Percentiles rank a stretch among this genome's conserved stretches.
phyloP scores from a whole-genome alignment of 2,113 vertebrate genomes.

The Carettochelys insculpta region DNA sequence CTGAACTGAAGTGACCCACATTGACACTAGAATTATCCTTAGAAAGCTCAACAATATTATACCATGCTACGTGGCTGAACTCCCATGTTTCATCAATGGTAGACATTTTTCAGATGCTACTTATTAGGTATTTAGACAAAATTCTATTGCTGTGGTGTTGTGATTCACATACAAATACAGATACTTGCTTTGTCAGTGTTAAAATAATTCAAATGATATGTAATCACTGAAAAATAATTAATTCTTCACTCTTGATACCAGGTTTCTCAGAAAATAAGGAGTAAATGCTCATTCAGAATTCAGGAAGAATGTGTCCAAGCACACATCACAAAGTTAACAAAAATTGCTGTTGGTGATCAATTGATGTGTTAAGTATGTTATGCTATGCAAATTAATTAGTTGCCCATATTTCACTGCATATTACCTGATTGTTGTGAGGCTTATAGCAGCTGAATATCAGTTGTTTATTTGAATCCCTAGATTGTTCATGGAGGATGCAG shows the following conservation, averaged over 20 bases:
- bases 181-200: background rate
- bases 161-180: background rate
- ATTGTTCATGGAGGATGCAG: background rate
- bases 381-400: background rate
- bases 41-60: background rate
- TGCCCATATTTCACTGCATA: background rate
- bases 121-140: background rate
- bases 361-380: background rate
- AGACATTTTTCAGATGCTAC: background rate
- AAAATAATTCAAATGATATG: background rate
- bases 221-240: background rate
- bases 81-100: background rate
- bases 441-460: background rate
- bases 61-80: background rate
- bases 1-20: background rate
- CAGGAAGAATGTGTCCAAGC: background rate
- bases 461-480: background rate
- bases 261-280: background rate
- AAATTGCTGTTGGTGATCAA: background rate
- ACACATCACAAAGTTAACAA: background rate
- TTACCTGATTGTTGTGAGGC: background rate
- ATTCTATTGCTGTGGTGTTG: background rate
- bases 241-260: background rate
- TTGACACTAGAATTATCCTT: background rate
- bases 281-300: background rate